Percentiles rank a stretch among this genome's conserved stretches.
These are phyloP conservation scores for Eublepharis macularius DNA, from an alignment of 2,113 vertebrate species.

Conservation along the genomic window DNA sequence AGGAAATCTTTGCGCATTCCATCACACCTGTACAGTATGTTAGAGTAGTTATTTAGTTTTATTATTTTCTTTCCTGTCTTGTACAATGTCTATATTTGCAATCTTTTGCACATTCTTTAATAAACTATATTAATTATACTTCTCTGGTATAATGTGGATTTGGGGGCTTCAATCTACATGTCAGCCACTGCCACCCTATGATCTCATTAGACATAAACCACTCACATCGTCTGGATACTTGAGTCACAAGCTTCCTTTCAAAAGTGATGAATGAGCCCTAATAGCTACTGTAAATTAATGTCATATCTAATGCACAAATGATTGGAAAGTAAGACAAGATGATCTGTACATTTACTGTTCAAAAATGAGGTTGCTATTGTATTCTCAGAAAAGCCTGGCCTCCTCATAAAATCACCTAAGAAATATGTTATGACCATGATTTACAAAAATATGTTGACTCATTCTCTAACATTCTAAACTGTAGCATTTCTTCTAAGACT, in stretches of 20 bases:
- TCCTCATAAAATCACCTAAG: background rate
- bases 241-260: conserved; percentile 2
- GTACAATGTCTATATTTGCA: too few species aligned
- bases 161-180: too few species aligned
- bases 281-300: conserved; percentile 11
- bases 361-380: background rate
- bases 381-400: background rate
- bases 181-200: background rate
- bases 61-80: too few species aligned
- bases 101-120: too few species aligned
- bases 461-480: background rate
- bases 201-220: background rate
- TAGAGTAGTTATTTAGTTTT: too few species aligned
- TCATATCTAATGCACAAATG: background rate
- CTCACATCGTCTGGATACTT: background rate
- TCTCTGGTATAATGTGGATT: too few species aligned
- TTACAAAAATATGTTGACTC: background rate
- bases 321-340: background rate
- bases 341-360: background rate
- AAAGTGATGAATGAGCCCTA: conserved; percentile 2
- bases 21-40: too few species aligned
- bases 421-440: background rate
- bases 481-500: background rate
- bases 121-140: too few species aligned
- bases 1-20: too few species aligned